phyloP scores from a whole-genome alignment of 2,113 vertebrate genomes.

The Passer domesticus region DNA sequence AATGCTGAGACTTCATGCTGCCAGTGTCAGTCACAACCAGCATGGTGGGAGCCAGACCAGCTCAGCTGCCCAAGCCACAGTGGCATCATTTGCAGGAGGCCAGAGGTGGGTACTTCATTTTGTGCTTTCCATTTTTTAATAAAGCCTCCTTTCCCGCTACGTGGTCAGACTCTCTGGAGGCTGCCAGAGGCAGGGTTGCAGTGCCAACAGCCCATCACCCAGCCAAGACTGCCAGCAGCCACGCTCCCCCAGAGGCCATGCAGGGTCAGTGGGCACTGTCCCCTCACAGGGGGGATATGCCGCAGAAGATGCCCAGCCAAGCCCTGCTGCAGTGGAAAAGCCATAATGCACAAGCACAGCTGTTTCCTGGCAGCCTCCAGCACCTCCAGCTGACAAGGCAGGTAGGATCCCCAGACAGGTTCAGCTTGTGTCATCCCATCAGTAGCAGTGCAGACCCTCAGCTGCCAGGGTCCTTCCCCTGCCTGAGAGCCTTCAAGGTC shows the following conservation, averaged over 20 bases:
- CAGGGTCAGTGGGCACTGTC: accelerated
- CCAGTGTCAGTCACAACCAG: background rate
- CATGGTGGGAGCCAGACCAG: background rate
- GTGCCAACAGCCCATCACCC: background rate
- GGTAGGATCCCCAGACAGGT: background rate
- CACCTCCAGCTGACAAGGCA: accelerated
- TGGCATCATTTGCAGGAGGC: background rate
- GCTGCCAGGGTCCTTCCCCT: background rate
- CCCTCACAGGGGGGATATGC: accelerated
- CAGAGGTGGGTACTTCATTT: background rate
- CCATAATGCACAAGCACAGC: accelerated
- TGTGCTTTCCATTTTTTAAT: background rate
- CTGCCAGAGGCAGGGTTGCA: background rate
- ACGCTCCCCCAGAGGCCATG: accelerated
- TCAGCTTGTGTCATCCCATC: accelerated
- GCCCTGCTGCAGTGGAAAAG: background rate
- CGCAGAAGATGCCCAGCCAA: background rate
- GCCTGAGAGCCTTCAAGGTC: background rate
- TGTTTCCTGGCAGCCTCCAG: background rate
- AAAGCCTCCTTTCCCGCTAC: background rate
- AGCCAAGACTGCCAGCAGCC: background rate
- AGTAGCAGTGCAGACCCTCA: background rate
- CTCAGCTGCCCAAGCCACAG: background rate
- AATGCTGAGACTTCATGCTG: background rate
- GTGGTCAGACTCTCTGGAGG: accelerated